Percentiles rank a stretch among this genome's conserved stretches.
Evolutionary conservation across 2,113 vertebrate genomes (phyloP).

Genomic region (Willisornis vidua): DNA sequence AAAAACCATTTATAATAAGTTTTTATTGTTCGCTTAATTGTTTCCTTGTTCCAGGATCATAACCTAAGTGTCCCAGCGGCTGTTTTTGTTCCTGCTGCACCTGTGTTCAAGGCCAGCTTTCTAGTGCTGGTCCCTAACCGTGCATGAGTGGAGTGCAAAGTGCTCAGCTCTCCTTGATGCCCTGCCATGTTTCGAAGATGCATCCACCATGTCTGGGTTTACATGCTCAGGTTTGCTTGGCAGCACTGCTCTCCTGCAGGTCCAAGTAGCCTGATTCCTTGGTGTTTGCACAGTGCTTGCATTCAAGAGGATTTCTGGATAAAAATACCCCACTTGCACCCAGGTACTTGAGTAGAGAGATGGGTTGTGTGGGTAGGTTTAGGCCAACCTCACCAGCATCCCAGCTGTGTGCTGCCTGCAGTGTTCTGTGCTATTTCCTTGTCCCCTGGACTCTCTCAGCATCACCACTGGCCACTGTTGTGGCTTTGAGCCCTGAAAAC

Average conservation of each 20-base stretch:
- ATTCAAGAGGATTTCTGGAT: background rate
- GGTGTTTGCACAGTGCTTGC: background rate
- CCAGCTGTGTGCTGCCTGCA: accelerated
- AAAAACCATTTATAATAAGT: background rate
- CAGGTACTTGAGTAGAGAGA: background rate
- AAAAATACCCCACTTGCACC: background rate
- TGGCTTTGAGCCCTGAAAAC: background rate
- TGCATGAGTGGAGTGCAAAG: background rate
- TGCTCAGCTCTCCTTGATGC: background rate
- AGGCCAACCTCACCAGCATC: accelerated
- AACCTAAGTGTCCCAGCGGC: background rate
- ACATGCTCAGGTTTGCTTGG: background rate
- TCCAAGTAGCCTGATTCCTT: background rate
- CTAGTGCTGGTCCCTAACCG: background rate
- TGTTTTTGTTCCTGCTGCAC: background rate
- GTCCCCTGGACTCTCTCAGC: background rate
- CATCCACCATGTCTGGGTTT: background rate
- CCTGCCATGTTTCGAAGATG: background rate
- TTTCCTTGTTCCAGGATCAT: background rate
- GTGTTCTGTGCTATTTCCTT: background rate
- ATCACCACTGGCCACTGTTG: background rate
- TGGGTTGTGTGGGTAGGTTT: background rate
- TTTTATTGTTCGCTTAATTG: background rate
- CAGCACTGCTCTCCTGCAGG: background rate
- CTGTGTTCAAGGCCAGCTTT: background rate